Evolutionary conservation across 2,888 invertebrate species (phyloP), one percentile per base, ranked within the genome.

Genomic region (Dasysyrphus tricinctus): DNA sequence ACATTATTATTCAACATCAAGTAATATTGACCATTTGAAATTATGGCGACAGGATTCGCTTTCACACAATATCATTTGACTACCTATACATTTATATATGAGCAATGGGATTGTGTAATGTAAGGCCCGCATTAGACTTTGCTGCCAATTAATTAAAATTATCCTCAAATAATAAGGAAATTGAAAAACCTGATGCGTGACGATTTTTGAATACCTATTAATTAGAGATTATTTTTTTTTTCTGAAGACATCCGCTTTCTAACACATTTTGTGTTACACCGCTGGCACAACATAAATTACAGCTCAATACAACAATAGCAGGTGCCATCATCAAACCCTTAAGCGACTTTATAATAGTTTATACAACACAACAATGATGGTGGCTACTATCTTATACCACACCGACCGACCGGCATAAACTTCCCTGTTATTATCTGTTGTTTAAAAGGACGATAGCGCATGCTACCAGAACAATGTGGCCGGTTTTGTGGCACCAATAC

Each of bases 251-350:
- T 24, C 24, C 39, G 39, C 24, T 61, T 70, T 57, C 79, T 79
- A 32, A 76, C 69, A 56, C 70, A 70, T 76, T 54, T 29, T 56
- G 34, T 74, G n/a, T 47, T 47, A 61, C 44, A 39, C 24, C 37
- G 37, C 49, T 16, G 65, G 32, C 16, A 49, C 49, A 51, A 57
- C 75, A 57, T 65, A 75, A 79, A 75, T 72, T 72, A 75, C 79
- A 72, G 19, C 49, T 78, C 69, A 83, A 79, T 75, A 44, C 42
- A 24, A 79, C 70, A 84, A 84, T 44, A 51, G 79, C 83, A 84
- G 83, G 83, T 84, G 83, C 39, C 57, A 42, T 59, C 65, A 80
- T 39, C 24, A 39, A 65, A 75, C 59, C 75, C 75, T 76, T 59
- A 67, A 75, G 65, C 63, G 34, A 16, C 29, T 29, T 7, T 3